Evolutionary conservation across 1,140 invertebrate genomes (phyloP), one percentile per base, ranked within the genome.

Genomic region (Mycetomoellerius zeteki): DNA sequence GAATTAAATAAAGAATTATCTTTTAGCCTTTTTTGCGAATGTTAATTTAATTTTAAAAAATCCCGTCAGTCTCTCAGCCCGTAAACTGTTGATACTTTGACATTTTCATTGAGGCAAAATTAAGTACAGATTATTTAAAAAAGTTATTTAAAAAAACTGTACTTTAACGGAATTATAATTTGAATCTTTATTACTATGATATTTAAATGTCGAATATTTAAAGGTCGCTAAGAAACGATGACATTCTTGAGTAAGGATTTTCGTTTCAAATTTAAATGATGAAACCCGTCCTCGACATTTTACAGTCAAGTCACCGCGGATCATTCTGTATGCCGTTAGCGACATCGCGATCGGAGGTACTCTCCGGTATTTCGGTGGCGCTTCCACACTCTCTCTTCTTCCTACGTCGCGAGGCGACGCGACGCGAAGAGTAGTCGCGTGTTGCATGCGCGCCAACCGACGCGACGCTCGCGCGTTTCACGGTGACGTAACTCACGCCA

Each of bases 401-500:
- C n/a, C 19, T 67, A 27, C 37, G 80, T 76, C 37, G 80, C 62
- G 78, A 90, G 88, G 30, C 86, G 85, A 87, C 87, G 84, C 84
- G 80, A 81, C 37, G 80, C 14, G 56, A 3, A 21, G 52, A 72
- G 80, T 7, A 58, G 52, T 58, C 69, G 64, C 33, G 54, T 85
- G 88, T 80, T 90, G 85, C 73, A 77, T 90, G 71, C 85, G 71
- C 88, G 85, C 12, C 64, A 76, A 90, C 89, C 64, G 78, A 90
- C 89, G 33, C 86, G 85, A 87, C 87, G 84, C 84, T 88, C 69
- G 72, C 75, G 85, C 78, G 78, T 87, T 76, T 43, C 73, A 76
- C 72, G 82, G 78, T 92, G 92, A 93, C 86, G 92, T 91, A 93
- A 93, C 87, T 19, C 54, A 24, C 52, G 64, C 76, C 82, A 87